These are phyloP conservation scores for Anneissia japonica DNA, from an alignment of 35 echinoderm and acorn worm species.

Conservation along the genomic window DNA sequence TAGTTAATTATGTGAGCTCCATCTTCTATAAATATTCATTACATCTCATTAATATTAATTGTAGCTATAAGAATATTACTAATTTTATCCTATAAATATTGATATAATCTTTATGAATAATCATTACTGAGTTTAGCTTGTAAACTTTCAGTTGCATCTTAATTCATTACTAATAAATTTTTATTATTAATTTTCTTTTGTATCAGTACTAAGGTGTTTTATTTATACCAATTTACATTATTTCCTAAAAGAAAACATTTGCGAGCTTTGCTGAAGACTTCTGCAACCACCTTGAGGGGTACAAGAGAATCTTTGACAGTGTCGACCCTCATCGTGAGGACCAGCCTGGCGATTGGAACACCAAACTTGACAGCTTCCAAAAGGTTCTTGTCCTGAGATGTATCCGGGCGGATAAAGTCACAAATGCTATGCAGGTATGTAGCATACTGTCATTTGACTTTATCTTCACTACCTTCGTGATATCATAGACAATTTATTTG, in stretches of 20 bases:
- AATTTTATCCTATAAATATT: no score
- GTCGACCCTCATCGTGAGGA: constrained; percentile 73
- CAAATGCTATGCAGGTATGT: constrained; percentile 95
- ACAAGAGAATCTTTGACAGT: constrained; percentile 93
- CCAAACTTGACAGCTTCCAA: constrained; percentile 83
- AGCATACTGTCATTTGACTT: no score
- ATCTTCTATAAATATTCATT: no score
- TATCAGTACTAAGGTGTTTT: not conserved
- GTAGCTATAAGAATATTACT: no score
- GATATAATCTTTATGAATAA: no score
- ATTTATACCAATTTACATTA: not conserved
- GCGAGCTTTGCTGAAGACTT: constrained; percentile 68
- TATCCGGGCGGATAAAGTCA: constrained; percentile 91
- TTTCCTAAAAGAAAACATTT: constrained; percentile 50
- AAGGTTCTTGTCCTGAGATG: constrained; percentile 88
- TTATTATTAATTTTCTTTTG: not conserved
- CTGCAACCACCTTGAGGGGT: constrained; percentile 64
- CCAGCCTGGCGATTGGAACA: constrained; percentile 83
- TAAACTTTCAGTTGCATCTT: no score
- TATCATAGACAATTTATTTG: no score
- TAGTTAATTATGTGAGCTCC: no score
- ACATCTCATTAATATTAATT: no score
- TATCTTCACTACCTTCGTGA: no score
- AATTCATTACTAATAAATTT: no score
- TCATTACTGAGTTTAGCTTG: no score